These are phyloP conservation scores for Ivindomyrus marchei DNA, from an alignment of 2,113 vertebrate genomes.

Conservation along the genomic window DNA sequence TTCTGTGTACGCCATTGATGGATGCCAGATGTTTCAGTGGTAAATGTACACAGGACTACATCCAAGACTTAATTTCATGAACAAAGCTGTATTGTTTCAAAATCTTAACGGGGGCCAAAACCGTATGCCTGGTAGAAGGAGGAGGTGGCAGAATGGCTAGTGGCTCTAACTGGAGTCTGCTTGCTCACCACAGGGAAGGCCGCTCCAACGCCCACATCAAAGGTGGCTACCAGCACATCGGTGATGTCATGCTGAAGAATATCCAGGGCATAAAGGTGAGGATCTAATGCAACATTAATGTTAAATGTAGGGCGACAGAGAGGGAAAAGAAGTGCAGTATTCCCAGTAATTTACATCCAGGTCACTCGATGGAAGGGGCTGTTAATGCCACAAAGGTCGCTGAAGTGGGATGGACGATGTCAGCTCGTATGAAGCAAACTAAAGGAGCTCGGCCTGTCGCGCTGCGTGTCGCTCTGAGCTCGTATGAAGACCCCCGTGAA, in stretches of 20 bases:
- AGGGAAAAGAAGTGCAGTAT: not conserved
- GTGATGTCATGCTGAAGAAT: constrained; percentile 90
- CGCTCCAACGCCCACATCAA: constrained; percentile 88
- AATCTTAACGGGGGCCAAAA: not conserved
- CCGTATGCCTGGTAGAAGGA: not conserved
- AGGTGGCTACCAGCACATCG: constrained; percentile 90
- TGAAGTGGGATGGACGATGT: not conserved
- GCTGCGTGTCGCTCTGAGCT: too few relatives aligned
- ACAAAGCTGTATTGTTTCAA: not conserved
- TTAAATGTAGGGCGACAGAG: not conserved
- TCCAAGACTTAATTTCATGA: not conserved
- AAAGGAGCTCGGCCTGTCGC: too few relatives aligned
- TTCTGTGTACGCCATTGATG: not conserved
- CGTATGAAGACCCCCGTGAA: not conserved
- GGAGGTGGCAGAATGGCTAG: not conserved
- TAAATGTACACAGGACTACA: not conserved
- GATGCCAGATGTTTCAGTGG: not conserved
- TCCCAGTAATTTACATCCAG: not conserved
- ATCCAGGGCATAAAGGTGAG: constrained; percentile 85
- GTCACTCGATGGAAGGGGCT: not conserved
- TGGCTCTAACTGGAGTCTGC: not conserved
- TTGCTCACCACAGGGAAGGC: constrained; percentile 75
- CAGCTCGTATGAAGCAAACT: not conserved
- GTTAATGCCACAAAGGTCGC: not conserved
- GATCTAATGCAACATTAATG: not conserved